Evolutionary conservation across 2,113 vertebrate genomes (phyloP), one percentile per base, ranked within the genome.

Genomic region (Petaurus breviceps): DNA sequence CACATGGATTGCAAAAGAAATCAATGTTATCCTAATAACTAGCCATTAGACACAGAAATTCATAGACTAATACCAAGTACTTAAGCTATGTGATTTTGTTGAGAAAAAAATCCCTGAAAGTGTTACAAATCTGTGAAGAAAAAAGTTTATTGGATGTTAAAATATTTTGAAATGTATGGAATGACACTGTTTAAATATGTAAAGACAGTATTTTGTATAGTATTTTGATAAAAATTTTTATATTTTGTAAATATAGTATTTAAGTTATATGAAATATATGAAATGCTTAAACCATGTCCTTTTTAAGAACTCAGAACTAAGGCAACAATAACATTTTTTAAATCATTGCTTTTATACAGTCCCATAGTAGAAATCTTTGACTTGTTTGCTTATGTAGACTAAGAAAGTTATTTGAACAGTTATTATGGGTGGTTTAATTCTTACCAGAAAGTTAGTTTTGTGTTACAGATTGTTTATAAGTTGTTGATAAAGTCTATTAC

Each of bases 231-330:
- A 96, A 95, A 98, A 98, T 94, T 96, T 98, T 98, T 98, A 98
- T 98, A 98, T 99, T 98, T 98, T 99, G 98, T 99, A 99, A 98
- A 99, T 99, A 97, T 37, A 91, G 54, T 98, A 99, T 98, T 98
- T 99, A 99, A 99, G 97, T 99, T 99, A 99, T 99, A 98, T 97
- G 97, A 97, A 96, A 97, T 93, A 97, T 98, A 97, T 97, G 96
- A 97, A 98, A 98, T 57, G 94, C 24, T 97, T 93, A 94, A 95
- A 94, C 94, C 95, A 95, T 94, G 77, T 95, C 19, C 94, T 97
- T 96, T 51, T 84, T 90, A 95, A 97, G 94, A 77, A 96, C 94
- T 91, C 93, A 96, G 91, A 97, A 95, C 61, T 53, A 95, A 97
- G 52, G 95, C 92, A 97, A 95, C 98, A 98, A 96, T 94, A 97